Evolutionary conservation across 1,140 invertebrate species (phyloP).

Genomic region (Ceratosolen solmsi): DNA sequence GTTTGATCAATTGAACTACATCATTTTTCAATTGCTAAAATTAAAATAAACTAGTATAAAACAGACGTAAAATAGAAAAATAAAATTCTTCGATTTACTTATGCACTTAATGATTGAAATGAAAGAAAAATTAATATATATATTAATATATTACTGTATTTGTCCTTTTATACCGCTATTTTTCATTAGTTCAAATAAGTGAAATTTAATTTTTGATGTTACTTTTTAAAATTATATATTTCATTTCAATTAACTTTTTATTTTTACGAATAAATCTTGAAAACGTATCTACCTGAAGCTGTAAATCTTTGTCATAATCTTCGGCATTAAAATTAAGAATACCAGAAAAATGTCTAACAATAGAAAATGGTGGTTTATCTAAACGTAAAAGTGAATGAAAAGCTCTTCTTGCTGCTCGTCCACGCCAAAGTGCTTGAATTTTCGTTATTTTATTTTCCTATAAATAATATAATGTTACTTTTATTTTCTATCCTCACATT

Average conservation of each 20-base stretch:
- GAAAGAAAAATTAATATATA: not conserved
- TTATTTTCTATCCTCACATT: not conserved
- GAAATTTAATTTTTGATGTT: not conserved
- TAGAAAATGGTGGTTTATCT: slow-evolving; percentile 79
- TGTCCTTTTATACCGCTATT: no score
- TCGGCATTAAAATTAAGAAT: slow-evolving; percentile 82
- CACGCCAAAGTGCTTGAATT: slow-evolving; percentile 81
- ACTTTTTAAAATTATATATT: not conserved
- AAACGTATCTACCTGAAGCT: slow-evolving; percentile 74
- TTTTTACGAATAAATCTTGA: not conserved
- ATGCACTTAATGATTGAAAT: no score
- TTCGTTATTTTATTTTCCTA: slow-evolving; percentile 78
- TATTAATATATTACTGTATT: not conserved
- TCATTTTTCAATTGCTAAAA: slow-evolving; percentile 79
- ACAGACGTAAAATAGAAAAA: not conserved
- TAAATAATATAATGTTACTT: not conserved
- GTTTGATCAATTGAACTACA: slow-evolving; percentile 83
- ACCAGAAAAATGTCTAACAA: slow-evolving; percentile 83
- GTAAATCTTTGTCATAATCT: slow-evolving; percentile 82
- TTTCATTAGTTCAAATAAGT: no score
- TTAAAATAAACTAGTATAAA: slow-evolving; percentile 40
- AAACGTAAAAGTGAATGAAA: slow-evolving; percentile 77
- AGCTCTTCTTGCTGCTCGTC: slow-evolving; percentile 74
- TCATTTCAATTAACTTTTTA: not conserved
- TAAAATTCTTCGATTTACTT: no score